Percentiles rank a stretch among this genome's conserved stretches.
Conservation (phyloP, 2,797 vertebrate species). For the Myoxocephalus aenaeus region DNA sequence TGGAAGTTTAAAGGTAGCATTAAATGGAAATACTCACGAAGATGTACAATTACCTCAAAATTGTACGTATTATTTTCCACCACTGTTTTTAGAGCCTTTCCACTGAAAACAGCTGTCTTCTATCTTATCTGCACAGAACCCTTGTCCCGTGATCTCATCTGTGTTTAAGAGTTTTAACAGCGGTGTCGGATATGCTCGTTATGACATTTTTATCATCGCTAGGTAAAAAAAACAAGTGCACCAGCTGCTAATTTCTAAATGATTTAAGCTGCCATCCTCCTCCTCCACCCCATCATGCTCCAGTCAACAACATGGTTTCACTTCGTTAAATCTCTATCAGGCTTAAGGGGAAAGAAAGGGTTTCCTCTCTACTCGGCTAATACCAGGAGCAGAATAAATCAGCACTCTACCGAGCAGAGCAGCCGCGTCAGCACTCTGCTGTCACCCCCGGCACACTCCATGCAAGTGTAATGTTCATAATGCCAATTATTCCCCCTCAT, state of each 20-base stretch:
- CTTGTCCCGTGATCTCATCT: neutral
- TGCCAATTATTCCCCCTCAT: slow-evolving; percentile 8
- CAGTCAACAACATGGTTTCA: neutral
- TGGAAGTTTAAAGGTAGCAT: no score
- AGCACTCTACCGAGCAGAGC: slow-evolving; percentile 2
- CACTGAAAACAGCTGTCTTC: neutral
- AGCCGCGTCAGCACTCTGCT: slow-evolving; percentile 31
- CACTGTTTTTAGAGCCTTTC: neutral
- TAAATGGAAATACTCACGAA: no score
- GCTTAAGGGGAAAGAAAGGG: neutral
- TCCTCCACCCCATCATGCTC: neutral
- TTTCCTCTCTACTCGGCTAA: slow-evolving; percentile 2
- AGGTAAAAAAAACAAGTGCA: neutral
- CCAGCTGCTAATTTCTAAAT: slow-evolving; percentile 4
- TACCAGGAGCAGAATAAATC: slow-evolving; percentile 7
- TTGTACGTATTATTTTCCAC: neutral
- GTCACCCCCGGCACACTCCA: neutral
- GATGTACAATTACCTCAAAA: no score
- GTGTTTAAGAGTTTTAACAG: neutral
- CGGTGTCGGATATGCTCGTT: neutral
- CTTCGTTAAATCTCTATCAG: neutral
- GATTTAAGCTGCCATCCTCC: neutral
- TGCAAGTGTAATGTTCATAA: slow-evolving; percentile 11
- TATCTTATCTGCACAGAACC: neutral
- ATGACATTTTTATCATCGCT: neutral